Evolutionary conservation across 2,113 vertebrate genomes (phyloP).

Genomic region (Sapajus apella): DNA sequence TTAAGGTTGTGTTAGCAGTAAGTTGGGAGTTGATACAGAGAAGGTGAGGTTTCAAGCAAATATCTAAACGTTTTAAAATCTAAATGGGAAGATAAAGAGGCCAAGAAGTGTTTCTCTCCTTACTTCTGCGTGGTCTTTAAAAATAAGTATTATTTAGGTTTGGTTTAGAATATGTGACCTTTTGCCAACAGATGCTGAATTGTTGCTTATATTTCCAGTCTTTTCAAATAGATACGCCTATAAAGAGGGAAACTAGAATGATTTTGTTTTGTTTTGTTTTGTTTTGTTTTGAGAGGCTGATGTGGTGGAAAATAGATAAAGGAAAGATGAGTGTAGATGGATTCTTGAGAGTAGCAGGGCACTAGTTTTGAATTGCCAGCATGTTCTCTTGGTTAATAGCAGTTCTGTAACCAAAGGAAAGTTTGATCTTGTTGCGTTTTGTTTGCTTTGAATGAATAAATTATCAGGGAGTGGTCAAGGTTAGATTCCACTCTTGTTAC

Average conservation of each 20-base stretch:
- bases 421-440: background rate
- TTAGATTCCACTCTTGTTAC: background rate
- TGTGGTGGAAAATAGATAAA: background rate
- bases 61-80: slow-evolving; percentile 16
- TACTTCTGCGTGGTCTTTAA: background rate
- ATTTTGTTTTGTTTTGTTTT: background rate
- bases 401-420: background rate
- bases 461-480: background rate
- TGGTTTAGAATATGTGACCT: slow-evolving; percentile 2
- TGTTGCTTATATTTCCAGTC: background rate
- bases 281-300: background rate
- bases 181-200: background rate
- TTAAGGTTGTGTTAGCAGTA: background rate
- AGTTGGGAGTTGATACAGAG: background rate
- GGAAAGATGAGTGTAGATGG: background rate
- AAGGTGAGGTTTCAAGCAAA: background rate
- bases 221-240: background rate
- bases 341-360: background rate
- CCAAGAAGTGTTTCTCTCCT: background rate
- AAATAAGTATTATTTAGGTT: background rate
- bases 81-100: background rate
- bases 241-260: background rate
- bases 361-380: background rate
- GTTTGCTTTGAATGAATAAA: background rate
- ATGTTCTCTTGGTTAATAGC: background rate